A percentile compares a stretch with the other conserved stretches of the same genome.
phyloP scores from a whole-genome alignment of 2,113 vertebrate species.

The Elgaria multicarinata region DNA sequence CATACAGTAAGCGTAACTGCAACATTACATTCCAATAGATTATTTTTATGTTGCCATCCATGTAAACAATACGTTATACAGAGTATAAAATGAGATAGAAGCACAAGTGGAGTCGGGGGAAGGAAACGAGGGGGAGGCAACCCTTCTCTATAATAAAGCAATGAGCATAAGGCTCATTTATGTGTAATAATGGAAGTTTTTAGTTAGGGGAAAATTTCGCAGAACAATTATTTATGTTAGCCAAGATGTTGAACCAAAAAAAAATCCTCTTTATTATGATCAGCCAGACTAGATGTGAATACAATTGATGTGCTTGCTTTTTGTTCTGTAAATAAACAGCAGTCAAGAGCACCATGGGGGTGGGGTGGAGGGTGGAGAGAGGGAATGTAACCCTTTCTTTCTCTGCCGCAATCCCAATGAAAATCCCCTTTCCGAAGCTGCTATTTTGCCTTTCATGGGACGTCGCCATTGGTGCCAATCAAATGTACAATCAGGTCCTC shows the following conservation, averaged over 20 bases:
- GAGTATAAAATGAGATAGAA: neutral
- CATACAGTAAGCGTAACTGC: constrained; percentile 9
- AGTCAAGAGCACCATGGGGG: no score
- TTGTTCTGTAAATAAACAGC: neutral
- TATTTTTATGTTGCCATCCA: constrained; percentile 12
- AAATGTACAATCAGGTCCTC: no score
- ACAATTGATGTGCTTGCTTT: neutral
- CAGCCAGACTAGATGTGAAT: neutral
- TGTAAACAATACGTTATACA: neutral
- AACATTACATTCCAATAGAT: neutral
- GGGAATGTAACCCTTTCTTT: neutral
- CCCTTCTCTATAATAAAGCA: neutral
- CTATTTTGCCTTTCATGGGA: no score
- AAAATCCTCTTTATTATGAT: neutral
- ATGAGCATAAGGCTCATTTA: neutral
- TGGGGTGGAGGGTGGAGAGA: neutral
- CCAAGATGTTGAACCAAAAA: neutral
- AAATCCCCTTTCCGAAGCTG: no score
- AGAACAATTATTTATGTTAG: neutral
- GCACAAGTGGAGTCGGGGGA: neutral
- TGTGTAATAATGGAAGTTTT: neutral
- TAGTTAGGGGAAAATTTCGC: neutral
- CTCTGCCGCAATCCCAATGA: no score
- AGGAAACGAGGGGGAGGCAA: neutral
- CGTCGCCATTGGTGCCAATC: no score